Evolutionary conservation across 1,140 invertebrate genomes (phyloP).

Genomic region (Drosophila orena): DNA sequence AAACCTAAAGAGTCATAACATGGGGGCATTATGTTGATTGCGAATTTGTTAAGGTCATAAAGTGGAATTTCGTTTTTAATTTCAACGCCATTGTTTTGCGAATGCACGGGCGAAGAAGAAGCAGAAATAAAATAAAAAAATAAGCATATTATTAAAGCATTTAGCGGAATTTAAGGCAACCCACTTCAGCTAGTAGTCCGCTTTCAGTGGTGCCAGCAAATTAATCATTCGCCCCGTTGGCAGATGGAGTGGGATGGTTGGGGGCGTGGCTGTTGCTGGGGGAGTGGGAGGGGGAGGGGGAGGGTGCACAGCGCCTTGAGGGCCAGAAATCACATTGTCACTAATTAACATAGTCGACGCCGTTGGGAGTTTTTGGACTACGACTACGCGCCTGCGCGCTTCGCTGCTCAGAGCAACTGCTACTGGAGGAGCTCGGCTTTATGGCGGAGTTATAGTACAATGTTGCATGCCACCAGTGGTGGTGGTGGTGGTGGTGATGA

Average conservation of each 20-base stretch:
- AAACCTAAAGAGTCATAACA: conserved; percentile 71
- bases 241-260: background rate
- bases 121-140: background rate
- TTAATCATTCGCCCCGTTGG: conserved; percentile 70
- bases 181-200: conserved; percentile 50
- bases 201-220: conserved; percentile 61
- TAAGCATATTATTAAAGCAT: conserved; percentile 77
- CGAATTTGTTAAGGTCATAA: conserved; percentile 84
- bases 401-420: conserved; percentile 64
- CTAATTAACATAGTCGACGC: conserved; percentile 80
- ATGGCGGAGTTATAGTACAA: conserved; percentile 1
- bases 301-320: conserved; percentile 55
- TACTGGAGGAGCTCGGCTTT: conserved; percentile 33
- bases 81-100: conserved; percentile 78
- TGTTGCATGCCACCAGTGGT: conserved; percentile 6
- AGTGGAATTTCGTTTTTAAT: conserved; percentile 79
- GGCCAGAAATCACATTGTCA: conserved; percentile 77
- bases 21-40: conserved; percentile 77
- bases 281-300: conserved; percentile 2
- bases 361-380: conserved; percentile 64
- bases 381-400: conserved; percentile 74
- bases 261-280: background rate
- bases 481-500: no score
- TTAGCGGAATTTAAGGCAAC: conserved; percentile 79
- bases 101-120: conserved; percentile 24